These are phyloP conservation scores for Ianthella basta DNA, from an alignment of 37 sponge, comb jelly and placozoan genomes.

Conservation along the genomic window DNA sequence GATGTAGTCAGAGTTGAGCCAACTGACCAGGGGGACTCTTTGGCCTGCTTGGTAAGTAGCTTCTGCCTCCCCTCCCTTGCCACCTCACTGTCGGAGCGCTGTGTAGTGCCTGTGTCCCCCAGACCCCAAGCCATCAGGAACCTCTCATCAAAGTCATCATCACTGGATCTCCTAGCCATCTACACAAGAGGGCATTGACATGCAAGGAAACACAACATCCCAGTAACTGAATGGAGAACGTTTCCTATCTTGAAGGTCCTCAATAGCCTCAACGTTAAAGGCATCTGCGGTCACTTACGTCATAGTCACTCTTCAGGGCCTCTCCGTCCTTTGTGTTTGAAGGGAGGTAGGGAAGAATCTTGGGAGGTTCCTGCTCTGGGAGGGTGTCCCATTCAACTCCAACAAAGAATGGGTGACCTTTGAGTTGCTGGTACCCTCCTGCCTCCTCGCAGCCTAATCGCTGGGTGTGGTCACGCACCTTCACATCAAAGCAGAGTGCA, in stretches of 20 bases:
- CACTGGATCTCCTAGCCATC: slow-evolving; percentile 1
- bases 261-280: too few species aligned
- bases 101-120: slow-evolving; percentile 44
- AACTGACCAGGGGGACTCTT: slow-evolving; percentile 80
- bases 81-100: slow-evolving; percentile 13
- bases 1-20: too few species aligned
- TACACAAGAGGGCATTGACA: not conserved
- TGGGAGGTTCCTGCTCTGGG: slow-evolving; percentile 72
- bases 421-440: slow-evolving; percentile 84
- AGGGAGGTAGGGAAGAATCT: slow-evolving; percentile 89
- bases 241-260: too few species aligned
- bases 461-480: slow-evolving; percentile 80
- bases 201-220: not conserved
- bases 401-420: slow-evolving; percentile 79
- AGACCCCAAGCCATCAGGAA: slow-evolving; percentile 78
- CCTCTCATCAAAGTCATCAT: slow-evolving; percentile 84
- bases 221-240: too few species aligned
- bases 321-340: slow-evolving; percentile 79
- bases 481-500: not conserved
- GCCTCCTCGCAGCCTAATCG: slow-evolving; percentile 82
- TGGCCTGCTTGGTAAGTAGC: slow-evolving; percentile 66
- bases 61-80: slow-evolving; percentile 44
- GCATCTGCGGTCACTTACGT: slow-evolving; percentile 36
- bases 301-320: slow-evolving; percentile 68
- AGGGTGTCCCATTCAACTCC: slow-evolving; percentile 85